These are phyloP conservation scores for Chromis chromis DNA, from an alignment of 2,797 vertebrate species.

Conservation along the genomic window DNA sequence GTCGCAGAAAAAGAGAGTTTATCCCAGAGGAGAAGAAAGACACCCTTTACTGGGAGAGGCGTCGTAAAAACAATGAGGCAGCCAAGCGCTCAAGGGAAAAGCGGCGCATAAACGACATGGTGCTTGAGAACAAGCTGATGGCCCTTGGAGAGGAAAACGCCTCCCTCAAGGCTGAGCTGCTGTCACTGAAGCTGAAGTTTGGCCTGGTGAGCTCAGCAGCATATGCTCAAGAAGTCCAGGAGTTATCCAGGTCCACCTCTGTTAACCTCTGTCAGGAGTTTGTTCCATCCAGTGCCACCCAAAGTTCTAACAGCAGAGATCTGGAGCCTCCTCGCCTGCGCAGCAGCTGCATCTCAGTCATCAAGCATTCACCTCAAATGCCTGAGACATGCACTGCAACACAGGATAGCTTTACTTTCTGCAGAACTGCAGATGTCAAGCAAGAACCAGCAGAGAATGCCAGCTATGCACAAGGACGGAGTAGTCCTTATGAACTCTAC, in stretches of 20 bases:
- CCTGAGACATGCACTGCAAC: conserved; percentile 82
- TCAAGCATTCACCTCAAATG: conserved; percentile 92
- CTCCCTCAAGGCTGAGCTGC: conserved; percentile 92
- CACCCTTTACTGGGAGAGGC: conserved; percentile 94
- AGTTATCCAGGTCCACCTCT: conserved; percentile 85
- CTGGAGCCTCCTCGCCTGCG: conserved; percentile 82
- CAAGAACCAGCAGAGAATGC: conserved; percentile 88
- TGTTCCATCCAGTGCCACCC: conserved; percentile 75
- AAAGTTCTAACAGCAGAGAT: conserved; percentile 82
- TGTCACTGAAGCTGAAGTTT: conserved; percentile 93
- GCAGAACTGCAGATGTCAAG: conserved; percentile 87
- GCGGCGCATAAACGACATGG: conserved; percentile 94
- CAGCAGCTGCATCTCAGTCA: conserved; percentile 93
- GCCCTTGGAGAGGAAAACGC: conserved; percentile 95
- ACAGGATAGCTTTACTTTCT: conserved; percentile 77
- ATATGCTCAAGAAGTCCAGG: conserved; percentile 93
- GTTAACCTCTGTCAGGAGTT: conserved; percentile 89
- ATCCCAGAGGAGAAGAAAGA: conserved; percentile 98
- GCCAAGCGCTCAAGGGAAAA: conserved; percentile 97
- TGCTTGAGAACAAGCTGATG: conserved; percentile 95
- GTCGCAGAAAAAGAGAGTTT: conserved; percentile 94
- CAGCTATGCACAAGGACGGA: conserved; percentile 84
- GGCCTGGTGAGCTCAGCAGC: conserved; percentile 91
- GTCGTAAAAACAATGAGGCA: conserved; percentile 97
- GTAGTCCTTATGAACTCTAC: conserved; percentile 87